Conservation (phyloP, 1,140 invertebrate species). For the silkworm (Bombyx mori) region ASM3026992v2 NC_085117.1:3828501-3829000, state of each 20-base stretch:
- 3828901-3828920: too few species aligned
- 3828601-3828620: conserved; percentile 76
- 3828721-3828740: too few species aligned
- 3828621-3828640: conserved; percentile 28
- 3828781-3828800: conserved; percentile 1
- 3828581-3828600: conserved; percentile 76
- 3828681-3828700: too few species aligned
- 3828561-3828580: conserved; percentile 74
- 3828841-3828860: conserved; percentile 1
- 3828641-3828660: neutral
- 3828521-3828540: conserved; percentile 71
- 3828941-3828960: too few species aligned
- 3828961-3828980: too few species aligned
- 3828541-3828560: conserved; percentile 74
- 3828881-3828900: too few species aligned
- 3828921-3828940: too few species aligned
- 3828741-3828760: neutral
- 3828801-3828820: neutral
- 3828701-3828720: too few species aligned
- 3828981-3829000: too few species aligned
- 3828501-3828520: conserved; percentile 59
- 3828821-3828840: neutral
- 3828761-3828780: neutral
- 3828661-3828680: too few species aligned
- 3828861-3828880: conserved; percentile 1